Evolutionary conservation across 2,888 invertebrate genomes (phyloP), one percentile per base, ranked within the genome.

Genomic region (Ochropleura leucogaster): DNA sequence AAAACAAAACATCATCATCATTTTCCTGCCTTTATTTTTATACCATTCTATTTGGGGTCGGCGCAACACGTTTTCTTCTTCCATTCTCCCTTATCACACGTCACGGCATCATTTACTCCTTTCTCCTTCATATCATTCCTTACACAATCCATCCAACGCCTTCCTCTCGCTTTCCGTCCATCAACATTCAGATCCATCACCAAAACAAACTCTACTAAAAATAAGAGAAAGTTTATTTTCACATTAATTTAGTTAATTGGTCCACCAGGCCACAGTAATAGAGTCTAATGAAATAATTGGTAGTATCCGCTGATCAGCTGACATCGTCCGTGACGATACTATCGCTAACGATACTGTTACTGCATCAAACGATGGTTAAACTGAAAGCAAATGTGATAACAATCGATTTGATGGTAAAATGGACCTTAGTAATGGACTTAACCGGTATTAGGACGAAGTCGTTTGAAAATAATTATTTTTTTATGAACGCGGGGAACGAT

Each of bases 261-360:
- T 46, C 73, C 73, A 76, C 74, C 78, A 74, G 79, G 74, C 77
- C 69, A 78, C 80, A 70, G 84, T 86, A 91, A 93, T 93, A 80
- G 89, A 87, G 77, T 69, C 77, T 93, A 94, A 95, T 95, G 88
- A 90, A 94, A 93, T 94, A 95, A 95, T 94, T 94, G 93, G 81
- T 86, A 77, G 91, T 92, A 90, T 93, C 93, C 93, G 91, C 74
- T 60, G 80, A 83, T 82, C 77, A 79, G 76, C 78, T 81, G 69
- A 70, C 72, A 66, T 63, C 40, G 81, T 57, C 72, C 77, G 57
- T 68, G 69, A 53, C 65, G 81, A 81, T 84, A 67, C 20, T 78
- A 84, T 84, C 81, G 44, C 65, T 69, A 67, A 72, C 72, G 49
- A 47, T 74, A 7, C 64, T 77, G 80, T 80, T 71, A 70, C 73